Conservation (phyloP, 1,140 invertebrate species). For the Lanistes nyassanus region DNA sequence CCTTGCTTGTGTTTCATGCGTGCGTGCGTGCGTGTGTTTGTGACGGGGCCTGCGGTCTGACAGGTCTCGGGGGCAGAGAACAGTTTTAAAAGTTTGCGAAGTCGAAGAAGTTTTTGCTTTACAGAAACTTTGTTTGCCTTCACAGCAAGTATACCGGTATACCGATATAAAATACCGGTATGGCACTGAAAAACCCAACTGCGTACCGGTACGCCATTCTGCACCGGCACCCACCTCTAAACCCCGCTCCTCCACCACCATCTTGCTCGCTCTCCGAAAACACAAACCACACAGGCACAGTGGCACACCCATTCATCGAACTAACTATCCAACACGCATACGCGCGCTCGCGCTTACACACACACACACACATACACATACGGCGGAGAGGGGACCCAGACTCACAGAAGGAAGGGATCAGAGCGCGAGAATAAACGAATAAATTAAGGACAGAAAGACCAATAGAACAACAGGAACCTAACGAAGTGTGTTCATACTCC, state of each 20-base stretch:
- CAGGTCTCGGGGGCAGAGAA: too few species aligned
- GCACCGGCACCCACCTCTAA: neutral
- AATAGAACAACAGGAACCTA: neutral
- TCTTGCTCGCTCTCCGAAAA: neutral
- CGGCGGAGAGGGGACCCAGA: too few species aligned
- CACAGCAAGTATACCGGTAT: too few species aligned
- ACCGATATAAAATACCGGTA: too few species aligned
- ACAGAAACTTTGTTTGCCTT: too few species aligned
- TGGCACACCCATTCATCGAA: neutral
- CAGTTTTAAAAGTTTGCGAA: too few species aligned
- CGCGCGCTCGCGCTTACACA: constrained; percentile 11
- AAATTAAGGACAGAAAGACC: neutral
- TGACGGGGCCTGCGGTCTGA: too few species aligned
- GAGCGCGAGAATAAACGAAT: neutral
- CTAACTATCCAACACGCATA: neutral
- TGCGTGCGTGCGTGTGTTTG: too few species aligned
- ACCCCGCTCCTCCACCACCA: neutral
- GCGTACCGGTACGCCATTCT: neutral
- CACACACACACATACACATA: constrained; percentile 11
- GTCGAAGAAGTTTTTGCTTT: too few species aligned
- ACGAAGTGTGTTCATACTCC: neutral
- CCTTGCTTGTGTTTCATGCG: too few species aligned
- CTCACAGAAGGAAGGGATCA: too few species aligned
- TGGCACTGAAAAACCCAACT: too few species aligned
- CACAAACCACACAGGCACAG: neutral